Evolutionary conservation across 2,797 vertebrate species (phyloP), one percentile per base, ranked within the genome.

Genomic region (Gallinago solitaria): DNA sequence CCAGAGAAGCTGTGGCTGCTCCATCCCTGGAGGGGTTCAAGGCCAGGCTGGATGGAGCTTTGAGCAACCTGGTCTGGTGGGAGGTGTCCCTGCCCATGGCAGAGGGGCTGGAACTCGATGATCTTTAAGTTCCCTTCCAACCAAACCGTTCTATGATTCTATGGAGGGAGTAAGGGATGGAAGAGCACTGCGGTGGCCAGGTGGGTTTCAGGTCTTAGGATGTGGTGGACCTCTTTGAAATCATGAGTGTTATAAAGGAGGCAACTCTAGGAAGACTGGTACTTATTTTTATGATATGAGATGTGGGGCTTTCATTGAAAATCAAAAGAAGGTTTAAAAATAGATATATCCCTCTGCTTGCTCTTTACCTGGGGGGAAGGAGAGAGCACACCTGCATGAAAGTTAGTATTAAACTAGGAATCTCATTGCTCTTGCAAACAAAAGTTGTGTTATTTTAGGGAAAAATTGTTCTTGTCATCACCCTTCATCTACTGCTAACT

Each of bases 261-360:
- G 23, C 50, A 83, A 10, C 12, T 45, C 0, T 39, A 74, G 59
- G 24, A 81, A 75, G 50, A 35, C 21, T 45, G 16, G 30, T 70
- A 6, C 5, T 54, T 95, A 27, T 57, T 83, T 65, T 73, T 9
- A 5, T 83, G 57, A 53, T 48, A 0, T 63, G 53, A 74, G 25
- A 37, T n/a, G 7, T 63, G 56, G 30, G 32, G 8, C 12, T 16
- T 32, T 91, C 12, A 70, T 1, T 27, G 32, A 60, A 68, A 59
- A 70, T 45, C 23, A 60, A 16, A 53, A 45, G 51, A 30, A 63
- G 56, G 30, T 83, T 88, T 83, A 63, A 51, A 89, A 77, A 37
- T 18, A 53, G 8, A 1, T 54, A 4, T 3, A 18, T 57, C 12
- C 6, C 8, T 6, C 18, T 2, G 3, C 11, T 70, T 65, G 39